Percentiles rank a stretch among this genome's conserved stretches.
Evolutionary conservation across 2,888 invertebrate genomes (phyloP).

Genomic region (Drepana falcataria): DNA sequence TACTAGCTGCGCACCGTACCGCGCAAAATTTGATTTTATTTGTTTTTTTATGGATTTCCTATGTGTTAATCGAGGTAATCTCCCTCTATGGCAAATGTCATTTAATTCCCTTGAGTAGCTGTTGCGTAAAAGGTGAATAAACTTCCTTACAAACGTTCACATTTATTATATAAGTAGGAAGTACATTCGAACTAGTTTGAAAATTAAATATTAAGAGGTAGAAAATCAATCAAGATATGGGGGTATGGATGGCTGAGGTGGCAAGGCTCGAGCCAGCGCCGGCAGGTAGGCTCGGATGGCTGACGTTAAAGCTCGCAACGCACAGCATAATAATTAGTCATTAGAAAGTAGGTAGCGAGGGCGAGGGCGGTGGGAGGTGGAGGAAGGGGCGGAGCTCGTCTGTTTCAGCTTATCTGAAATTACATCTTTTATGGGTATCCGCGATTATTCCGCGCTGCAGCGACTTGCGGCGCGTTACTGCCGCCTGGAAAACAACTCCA

Average conservation of each 20-base stretch:
- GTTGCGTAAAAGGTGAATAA: no score
- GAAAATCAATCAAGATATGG: constrained; percentile 34
- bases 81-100: no score
- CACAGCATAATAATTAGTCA: constrained; percentile 80
- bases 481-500: constrained; percentile 69
- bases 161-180: no score
- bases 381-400: constrained; percentile 69
- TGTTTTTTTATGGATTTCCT: no score
- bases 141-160: no score
- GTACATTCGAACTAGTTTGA: no score
- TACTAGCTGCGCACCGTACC: no score
- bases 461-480: constrained; percentile 72
- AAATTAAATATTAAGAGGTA: constrained; percentile 2
- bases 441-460: constrained; percentile 79
- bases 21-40: no score
- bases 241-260: constrained; percentile 48
- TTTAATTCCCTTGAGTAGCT: background rate
- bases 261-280: constrained; percentile 46
- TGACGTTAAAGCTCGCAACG: constrained; percentile 74
- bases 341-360: constrained; percentile 76
- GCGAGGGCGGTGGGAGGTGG: constrained; percentile 41
- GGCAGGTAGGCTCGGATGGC: constrained; percentile 52
- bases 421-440: constrained; percentile 79
- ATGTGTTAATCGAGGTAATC: no score
- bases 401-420: constrained; percentile 79